Base-by-base conservation (phyloP, 2,888 invertebrate genomes). In the Pterobdella sp. region DNA sequence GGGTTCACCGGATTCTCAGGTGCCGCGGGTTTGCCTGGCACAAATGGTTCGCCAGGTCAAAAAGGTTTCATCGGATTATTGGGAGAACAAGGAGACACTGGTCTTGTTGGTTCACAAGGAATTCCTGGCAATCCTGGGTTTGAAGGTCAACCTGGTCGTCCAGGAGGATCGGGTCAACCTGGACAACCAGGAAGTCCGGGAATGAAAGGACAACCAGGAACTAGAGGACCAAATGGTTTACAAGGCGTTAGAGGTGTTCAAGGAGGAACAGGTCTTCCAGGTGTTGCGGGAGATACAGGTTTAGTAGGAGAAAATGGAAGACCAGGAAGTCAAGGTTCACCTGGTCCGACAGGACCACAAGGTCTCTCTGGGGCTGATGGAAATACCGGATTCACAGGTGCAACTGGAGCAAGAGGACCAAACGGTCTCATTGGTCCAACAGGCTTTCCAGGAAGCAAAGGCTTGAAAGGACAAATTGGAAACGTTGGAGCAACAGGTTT, bases 31-130 rank as follows among this genome's bases (percentile, higher is more conserved):
- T 14, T 26, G 14, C 52, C 52, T 14, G 69, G 69, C n/a, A 29
- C 32, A 7, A n/a, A 42, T 31, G 69, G 52, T 14, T 31, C 42
- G 31, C 18, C n/a, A 31, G 69, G 52, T 14, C n/a, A 26, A 22
- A 56, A 22, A 26, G 60, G 60, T 14, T 22, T 26, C n/a, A 4
- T 26, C 1, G 69, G 49, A 26, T 63, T 66, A 42, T 72, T 71
- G 14, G 76, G 75, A 84, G 93, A 22, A 22, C 36, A 1, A 35
- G 74, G 74, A 26, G 35, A 22, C 2, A 63, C 42, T 73, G 73
- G 73, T 42, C 64, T 7, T 56, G 29, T 31, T 63, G 73, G 73
- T 63, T 35, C 7, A 31, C 26, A 49, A 35, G 73, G 73, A 2
- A 18, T 7, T 22, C 32, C 70, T 63, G 73, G 73, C 10, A 29